These are phyloP conservation scores for Encarsia formosa DNA, from an alignment of 2,888 invertebrate genomes.

Conservation along the genomic window DNA sequence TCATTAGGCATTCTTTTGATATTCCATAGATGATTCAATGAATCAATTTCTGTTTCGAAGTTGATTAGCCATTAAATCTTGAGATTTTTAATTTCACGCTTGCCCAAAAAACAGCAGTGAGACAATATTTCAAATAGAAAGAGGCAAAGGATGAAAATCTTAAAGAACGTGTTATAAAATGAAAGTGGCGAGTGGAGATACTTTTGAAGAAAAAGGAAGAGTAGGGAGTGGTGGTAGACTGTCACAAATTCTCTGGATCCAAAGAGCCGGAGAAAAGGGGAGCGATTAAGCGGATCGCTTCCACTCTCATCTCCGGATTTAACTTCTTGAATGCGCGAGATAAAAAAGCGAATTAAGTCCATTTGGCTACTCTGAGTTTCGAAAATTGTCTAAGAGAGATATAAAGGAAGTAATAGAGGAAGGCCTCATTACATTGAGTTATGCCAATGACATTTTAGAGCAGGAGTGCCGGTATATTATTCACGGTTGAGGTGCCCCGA, in stretches of 20 bases:
- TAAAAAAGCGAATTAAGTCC: conserved; percentile 25
- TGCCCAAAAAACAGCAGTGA: conserved; percentile 7
- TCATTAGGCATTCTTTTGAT: no score
- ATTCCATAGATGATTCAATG: no score
- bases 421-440: conserved; percentile 48
- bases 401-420: conserved; percentile 1
- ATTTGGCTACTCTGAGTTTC: conserved; percentile 2
- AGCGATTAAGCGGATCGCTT: conserved; percentile 26
- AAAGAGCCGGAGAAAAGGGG: conserved; percentile 16
- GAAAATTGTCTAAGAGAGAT: conserved; percentile 5
- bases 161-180: not conserved
- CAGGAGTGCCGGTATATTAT: conserved; percentile 43
- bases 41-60: no score
- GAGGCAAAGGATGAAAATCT: not conserved
- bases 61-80: no score
- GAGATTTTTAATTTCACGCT: conserved; percentile 25
- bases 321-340: conserved; percentile 17
- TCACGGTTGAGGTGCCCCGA: no score
- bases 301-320: conserved; percentile 9
- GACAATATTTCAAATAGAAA: conserved; percentile 14
- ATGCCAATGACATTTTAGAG: conserved; percentile 45
- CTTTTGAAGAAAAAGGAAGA: not conserved
- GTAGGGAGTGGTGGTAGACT: not conserved
- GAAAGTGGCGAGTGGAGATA: not conserved
- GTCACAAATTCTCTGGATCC: conserved; percentile 1